Conservation (phyloP, 1,140 invertebrate genomes). For the Drosophila punjabiensis region DNA sequence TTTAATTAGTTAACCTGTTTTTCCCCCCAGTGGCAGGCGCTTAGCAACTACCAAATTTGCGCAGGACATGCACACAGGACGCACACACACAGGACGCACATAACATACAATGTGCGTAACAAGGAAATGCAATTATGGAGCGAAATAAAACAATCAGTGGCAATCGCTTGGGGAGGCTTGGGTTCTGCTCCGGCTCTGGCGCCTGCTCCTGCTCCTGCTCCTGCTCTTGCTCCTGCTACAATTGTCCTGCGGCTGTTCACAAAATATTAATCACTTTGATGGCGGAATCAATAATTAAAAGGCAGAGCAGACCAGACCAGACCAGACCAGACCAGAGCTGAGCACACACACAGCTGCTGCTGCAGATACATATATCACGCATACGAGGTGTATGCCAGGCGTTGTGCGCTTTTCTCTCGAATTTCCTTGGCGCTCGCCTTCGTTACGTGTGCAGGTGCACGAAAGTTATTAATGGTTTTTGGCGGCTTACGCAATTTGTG, state of each 20-base stretch:
- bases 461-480: slow-evolving; percentile 78
- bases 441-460: slow-evolving; percentile 59
- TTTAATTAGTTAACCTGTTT: slow-evolving; percentile 41
- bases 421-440: slow-evolving; percentile 16
- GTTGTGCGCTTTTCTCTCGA: not conserved
- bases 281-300: slow-evolving; percentile 78
- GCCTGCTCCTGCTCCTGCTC: not conserved
- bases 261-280: slow-evolving; percentile 77
- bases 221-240: not conserved
- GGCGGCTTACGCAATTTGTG: slow-evolving; percentile 72
- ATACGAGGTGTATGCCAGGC: slow-evolving; percentile 38
- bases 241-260: slow-evolving; percentile 35
- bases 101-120: slow-evolving; percentile 44
- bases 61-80: slow-evolving; percentile 9
- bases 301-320: slow-evolving; percentile 47
- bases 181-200: not conserved
- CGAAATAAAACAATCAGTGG: slow-evolving; percentile 67
- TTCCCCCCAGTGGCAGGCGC: slow-evolving; percentile 21
- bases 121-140: slow-evolving; percentile 77
- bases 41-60: slow-evolving; percentile 19
- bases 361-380: slow-evolving; percentile 33
- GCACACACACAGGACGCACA: not conserved
- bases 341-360: slow-evolving; percentile 6
- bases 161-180: slow-evolving; percentile 34
- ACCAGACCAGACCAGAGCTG: slow-evolving; percentile 36